Evolutionary conservation across 2,797 vertebrate genomes (phyloP).

Genomic region (Falco peregrinus): DNA sequence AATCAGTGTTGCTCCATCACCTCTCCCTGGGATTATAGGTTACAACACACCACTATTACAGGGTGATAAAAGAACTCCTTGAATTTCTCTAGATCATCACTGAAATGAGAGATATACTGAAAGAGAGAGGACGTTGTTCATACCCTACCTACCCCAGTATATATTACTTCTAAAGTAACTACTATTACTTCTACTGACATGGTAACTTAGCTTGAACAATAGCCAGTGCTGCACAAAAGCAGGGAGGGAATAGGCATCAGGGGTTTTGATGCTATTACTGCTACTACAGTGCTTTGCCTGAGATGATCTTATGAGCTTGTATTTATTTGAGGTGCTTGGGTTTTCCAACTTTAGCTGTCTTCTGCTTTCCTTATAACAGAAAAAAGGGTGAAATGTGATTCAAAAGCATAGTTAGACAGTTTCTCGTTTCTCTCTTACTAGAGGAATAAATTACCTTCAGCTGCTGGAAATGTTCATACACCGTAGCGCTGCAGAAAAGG

Average conservation of each 20-base stretch:
- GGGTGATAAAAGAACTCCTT: not conserved
- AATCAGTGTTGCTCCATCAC: not conserved
- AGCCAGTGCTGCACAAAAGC: not conserved
- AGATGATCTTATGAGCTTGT: not conserved
- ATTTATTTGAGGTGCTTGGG: not conserved
- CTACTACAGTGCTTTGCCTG: not conserved
- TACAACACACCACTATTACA: fast-evolving
- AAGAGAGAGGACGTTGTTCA: not conserved
- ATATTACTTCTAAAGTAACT: not conserved
- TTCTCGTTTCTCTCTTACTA: too few relatives aligned
- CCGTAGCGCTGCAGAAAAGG: not conserved
- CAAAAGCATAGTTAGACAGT: not conserved
- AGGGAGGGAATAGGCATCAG: fast-evolving
- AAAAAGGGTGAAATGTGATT: not conserved
- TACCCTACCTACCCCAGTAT: not conserved
- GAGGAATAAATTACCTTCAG: not conserved
- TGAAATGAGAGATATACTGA: not conserved
- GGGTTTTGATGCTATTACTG: not conserved
- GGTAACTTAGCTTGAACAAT: not conserved
- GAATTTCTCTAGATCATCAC: not conserved
- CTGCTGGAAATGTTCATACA: not conserved
- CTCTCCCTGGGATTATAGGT: not conserved
- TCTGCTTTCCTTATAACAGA: not conserved
- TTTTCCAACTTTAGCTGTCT: not conserved
- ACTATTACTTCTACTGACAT: too few relatives aligned